Evolutionary conservation across 2,797 vertebrate genomes (phyloP), one percentile per base, ranked within the genome.

Genomic region (Heliangelus exortis): DNA sequence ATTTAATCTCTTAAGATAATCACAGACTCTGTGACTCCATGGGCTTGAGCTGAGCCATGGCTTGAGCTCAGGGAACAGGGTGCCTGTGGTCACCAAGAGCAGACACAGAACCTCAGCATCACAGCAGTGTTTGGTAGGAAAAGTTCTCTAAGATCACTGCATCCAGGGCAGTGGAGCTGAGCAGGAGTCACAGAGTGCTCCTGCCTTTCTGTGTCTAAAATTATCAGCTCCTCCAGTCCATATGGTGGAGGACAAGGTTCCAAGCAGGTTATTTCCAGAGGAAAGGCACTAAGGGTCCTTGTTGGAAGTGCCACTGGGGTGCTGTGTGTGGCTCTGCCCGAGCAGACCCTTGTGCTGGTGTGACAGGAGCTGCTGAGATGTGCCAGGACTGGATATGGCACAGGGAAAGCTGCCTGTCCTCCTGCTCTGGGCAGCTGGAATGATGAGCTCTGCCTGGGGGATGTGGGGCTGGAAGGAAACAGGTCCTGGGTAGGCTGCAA

Each of bases 121-220:
- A 41, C 39, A 41, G 39, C 39, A 41, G 13, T 41, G 39, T 41
- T 13, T 14, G 39, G 39, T 41, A 41, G 39, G 12, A 15, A 41
- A 41, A 41, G 39, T 14, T 41, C 39, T 41, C 39, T 41, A 14
- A 41, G 39, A 14, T 41, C 13, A 41, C 39, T 14, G 39, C 39
- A 41, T 41, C 39, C 39, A 41, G 43, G 13, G 1, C 0, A 0
- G 61, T 1, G 7, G n/a, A 22, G 34, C n/a, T 22, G 36, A 39
- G 57, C 0, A 0, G 45, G 51, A 69, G 41, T 34, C 43, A 5
- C 11, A 0, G 7, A 3, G 6, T 4, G 41, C 48, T 19, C 3
- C n/a, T 67, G 25, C 34, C 33, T 26, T 79, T 22, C 10, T 34
- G 71, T 12, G 10, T 2, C 82, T 34, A 2, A 31, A 57, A 25